phyloP scores from a whole-genome alignment of 1,140 invertebrate species.

The Colletes gigas region DNA sequence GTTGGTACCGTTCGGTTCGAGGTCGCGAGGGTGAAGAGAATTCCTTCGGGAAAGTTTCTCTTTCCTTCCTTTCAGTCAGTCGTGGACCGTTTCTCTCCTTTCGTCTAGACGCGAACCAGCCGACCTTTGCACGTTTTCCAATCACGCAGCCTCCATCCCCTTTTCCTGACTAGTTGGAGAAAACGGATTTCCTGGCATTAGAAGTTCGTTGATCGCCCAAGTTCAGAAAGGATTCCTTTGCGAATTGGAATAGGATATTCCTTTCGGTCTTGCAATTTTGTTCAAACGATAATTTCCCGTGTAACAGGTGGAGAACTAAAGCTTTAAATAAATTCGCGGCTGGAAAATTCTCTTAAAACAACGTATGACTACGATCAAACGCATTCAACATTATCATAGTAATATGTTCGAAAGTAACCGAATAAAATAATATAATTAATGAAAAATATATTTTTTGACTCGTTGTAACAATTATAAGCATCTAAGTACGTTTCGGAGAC shows the following conservation, averaged over 20 bases:
- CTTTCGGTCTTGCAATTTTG: neutral
- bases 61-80: slow-evolving; percentile 39
- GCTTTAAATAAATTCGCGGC: too few relatives aligned
- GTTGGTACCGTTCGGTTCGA: slow-evolving; percentile 75
- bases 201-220: slow-evolving; percentile 46
- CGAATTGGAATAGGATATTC: slow-evolving; percentile 29
- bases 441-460: too few relatives aligned
- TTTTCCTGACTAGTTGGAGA: slow-evolving; percentile 43
- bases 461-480: too few relatives aligned
- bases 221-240: slow-evolving; percentile 1
- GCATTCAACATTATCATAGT: too few relatives aligned
- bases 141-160: slow-evolving; percentile 72
- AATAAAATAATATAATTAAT: too few relatives aligned
- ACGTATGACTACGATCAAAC: too few relatives aligned
- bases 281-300: neutral
- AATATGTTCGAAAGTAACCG: too few relatives aligned
- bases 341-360: too few relatives aligned
- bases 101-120: slow-evolving; percentile 72
- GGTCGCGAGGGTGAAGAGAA: slow-evolving; percentile 77
- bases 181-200: slow-evolving; percentile 65
- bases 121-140: slow-evolving; percentile 77
- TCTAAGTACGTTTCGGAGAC: too few relatives aligned
- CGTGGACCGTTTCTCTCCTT: slow-evolving; percentile 7
- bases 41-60: slow-evolving; percentile 75
- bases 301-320: too few relatives aligned